Conservation (phyloP, 2,797 vertebrate species). For the Xenopus petersii region DNA sequence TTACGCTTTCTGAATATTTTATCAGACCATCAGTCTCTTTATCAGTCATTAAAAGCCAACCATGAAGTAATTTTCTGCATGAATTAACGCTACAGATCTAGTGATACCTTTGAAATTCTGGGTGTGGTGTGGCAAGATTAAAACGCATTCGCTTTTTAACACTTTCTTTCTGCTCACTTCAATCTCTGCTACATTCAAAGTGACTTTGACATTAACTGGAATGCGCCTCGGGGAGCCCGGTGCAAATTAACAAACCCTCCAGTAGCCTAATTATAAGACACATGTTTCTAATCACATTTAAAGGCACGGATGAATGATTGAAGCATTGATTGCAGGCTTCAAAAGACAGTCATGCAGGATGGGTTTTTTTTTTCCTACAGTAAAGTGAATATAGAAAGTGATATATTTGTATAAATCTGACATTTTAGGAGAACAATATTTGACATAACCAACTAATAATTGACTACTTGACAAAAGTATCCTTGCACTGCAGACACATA, state of each 20-base stretch:
- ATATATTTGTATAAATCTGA: no score
- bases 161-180: constrained; percentile 64
- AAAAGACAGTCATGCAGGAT: constrained; percentile 59
- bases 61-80: constrained; percentile 2
- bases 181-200: constrained; percentile 64
- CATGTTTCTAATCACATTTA: constrained; percentile 82
- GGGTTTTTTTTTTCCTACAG: constrained; percentile 37
- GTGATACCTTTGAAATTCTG: not conserved
- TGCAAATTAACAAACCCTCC: constrained; percentile 76
- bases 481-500: no score
- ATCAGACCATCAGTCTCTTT: not conserved
- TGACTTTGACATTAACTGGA: constrained; percentile 75
- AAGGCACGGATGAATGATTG: constrained; percentile 65
- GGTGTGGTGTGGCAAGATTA: not conserved
- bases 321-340: constrained; percentile 69
- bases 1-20: not conserved
- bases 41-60: not conserved
- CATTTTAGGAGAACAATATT: no score
- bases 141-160: constrained; percentile 24
- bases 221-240: constrained; percentile 61
- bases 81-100: not conserved
- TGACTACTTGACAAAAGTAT: no score
- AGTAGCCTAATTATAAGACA: constrained; percentile 84
- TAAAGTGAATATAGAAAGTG: no score
- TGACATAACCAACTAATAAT: no score